These are phyloP conservation scores for Temnothorax ravouxi DNA, from an alignment of 2,888 invertebrate genomes.

Conservation along the genomic window DNA sequence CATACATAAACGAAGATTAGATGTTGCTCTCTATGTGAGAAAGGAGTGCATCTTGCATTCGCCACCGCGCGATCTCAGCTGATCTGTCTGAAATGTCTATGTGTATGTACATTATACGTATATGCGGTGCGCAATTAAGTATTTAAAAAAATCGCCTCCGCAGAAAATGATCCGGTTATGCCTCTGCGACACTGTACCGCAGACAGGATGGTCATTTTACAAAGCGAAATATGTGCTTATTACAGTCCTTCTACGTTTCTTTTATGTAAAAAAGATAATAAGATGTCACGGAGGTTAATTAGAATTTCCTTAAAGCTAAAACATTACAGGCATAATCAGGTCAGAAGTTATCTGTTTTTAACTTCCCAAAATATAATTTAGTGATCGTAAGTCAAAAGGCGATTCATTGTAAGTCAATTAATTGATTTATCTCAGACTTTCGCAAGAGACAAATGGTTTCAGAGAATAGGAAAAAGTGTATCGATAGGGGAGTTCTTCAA, in stretches of 20 bases:
- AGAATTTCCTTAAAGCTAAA: not conserved
- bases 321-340: not conserved
- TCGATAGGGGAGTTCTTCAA: not conserved
- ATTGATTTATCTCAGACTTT: not conserved
- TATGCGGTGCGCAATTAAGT: not conserved
- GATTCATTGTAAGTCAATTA: not conserved
- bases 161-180: conserved; percentile 5
- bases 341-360: not conserved
- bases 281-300: not conserved
- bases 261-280: not conserved
- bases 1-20: conserved; percentile 64
- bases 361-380: not conserved
- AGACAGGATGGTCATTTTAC: not conserved
- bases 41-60: not conserved
- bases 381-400: not conserved
- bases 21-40: conserved; percentile 42
- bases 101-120: not conserved
- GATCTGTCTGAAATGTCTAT: not conserved
- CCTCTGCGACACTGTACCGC: not conserved
- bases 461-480: not conserved
- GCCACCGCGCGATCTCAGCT: not conserved
- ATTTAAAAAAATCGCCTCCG: not conserved
- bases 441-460: not conserved
- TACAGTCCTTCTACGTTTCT: not conserved
- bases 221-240: not conserved